Conservation (phyloP, 2,113 vertebrate species). For the Macaca nemestrina region DNA sequence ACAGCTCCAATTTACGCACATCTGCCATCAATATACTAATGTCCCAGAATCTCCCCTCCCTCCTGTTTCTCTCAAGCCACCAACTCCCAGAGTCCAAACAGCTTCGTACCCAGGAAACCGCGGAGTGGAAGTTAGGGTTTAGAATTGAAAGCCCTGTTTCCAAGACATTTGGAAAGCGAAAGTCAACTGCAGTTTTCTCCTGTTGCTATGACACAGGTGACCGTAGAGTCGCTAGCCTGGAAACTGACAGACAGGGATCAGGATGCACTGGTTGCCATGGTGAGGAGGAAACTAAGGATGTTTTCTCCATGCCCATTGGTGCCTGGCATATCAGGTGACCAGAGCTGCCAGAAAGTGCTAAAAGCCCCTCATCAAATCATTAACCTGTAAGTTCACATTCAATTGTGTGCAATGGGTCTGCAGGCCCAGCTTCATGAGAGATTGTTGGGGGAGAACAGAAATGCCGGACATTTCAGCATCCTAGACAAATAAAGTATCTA, state of each 20-base stretch:
- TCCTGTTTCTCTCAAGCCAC: not conserved
- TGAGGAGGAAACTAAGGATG: conserved; percentile 7
- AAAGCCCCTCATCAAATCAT: not conserved
- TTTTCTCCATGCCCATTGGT: conserved; percentile 56
- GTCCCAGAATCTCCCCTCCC: not conserved
- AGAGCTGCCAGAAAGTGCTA: not conserved
- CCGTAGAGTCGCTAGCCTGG: conserved; percentile 44
- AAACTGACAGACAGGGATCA: conserved; percentile 49
- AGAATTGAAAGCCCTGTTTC: not conserved
- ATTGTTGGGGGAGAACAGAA: not conserved
- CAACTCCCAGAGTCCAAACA: not conserved
- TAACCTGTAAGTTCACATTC: conserved; percentile 16
- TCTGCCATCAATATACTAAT: not conserved
- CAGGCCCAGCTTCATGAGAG: not conserved
- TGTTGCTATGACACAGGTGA: conserved; percentile 68
- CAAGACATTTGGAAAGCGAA: not conserved
- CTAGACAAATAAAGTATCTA: not conserved
- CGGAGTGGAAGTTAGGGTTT: not conserved
- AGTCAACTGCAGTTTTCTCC: conserved; percentile 28
- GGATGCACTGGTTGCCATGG: conserved; percentile 46
- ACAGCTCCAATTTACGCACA: not conserved
- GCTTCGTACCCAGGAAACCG: not conserved
- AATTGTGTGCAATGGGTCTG: fast-evolving
- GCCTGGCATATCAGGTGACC: not conserved
- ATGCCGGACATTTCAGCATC: not conserved